phyloP scores from a whole-genome alignment of 53 echinoderm and acorn worm genomes.

The Arbacia lixula region DNA sequence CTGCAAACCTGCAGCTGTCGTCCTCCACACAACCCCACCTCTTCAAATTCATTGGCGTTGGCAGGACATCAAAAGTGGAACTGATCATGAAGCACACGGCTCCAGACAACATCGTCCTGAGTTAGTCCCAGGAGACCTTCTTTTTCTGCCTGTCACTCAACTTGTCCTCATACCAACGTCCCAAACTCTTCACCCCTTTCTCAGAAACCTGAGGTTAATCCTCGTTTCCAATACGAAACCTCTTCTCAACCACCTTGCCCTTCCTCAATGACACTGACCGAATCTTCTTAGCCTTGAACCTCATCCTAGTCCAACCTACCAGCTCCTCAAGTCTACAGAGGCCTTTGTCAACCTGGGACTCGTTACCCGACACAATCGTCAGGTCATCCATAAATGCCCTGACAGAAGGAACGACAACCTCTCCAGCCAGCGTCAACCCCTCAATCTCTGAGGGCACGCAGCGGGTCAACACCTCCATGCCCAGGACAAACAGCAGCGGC shows the following conservation, averaged over 20 bases:
- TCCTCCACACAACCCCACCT: too few relatives aligned
- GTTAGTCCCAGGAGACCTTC: too few relatives aligned
- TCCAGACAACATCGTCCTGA: too few relatives aligned
- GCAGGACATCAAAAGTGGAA: too few relatives aligned
- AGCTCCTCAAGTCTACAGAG: constrained; percentile 47
- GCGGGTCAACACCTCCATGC: constrained; percentile 53
- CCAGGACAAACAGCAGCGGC: constrained; percentile 59
- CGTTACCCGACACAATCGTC: constrained; percentile 39
- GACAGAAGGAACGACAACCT: constrained; percentile 38
- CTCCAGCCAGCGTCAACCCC: constrained; percentile 35
- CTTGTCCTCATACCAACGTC: constrained; percentile 46
- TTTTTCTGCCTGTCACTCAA: constrained; percentile 49
- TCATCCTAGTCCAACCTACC: constrained; percentile 57
- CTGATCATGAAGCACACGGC: too few relatives aligned
- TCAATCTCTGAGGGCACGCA: constrained; percentile 37
- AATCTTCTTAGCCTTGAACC: constrained; percentile 63
- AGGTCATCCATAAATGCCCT: constrained; percentile 58
- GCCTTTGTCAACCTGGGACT: constrained; percentile 20
- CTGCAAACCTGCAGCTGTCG: too few relatives aligned
- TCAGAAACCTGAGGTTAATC: constrained; percentile 48
- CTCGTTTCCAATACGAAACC: constrained; percentile 41
- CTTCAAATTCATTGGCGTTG: too few relatives aligned
- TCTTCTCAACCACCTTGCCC: constrained; percentile 38
- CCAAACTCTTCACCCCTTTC: constrained; percentile 44
- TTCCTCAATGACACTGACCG: constrained; percentile 33